A percentile compares a stretch with the other conserved stretches of the same genome.
Conservation (phyloP, 2,797 vertebrate species). For the Fundulus diaphanus region DNA sequence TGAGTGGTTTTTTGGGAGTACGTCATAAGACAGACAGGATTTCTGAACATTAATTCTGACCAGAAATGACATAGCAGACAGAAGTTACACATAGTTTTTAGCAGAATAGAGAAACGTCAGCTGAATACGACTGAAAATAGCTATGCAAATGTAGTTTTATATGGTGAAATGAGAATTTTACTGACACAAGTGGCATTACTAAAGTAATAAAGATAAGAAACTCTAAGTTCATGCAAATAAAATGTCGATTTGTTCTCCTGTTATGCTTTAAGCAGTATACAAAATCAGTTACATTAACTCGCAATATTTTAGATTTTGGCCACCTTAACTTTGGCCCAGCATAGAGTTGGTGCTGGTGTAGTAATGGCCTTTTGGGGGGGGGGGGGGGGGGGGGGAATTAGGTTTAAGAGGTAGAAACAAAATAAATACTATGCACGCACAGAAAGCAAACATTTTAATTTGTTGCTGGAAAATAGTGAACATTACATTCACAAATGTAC, state of each 20-base stretch:
- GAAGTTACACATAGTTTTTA: background rate
- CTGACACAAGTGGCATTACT: background rate
- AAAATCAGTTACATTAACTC: background rate
- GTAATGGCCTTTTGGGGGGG: background rate
- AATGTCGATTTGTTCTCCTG: background rate
- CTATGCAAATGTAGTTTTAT: background rate
- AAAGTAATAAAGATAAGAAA: background rate
- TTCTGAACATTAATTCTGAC: background rate
- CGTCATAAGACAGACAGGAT: background rate
- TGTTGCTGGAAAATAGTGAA: background rate
- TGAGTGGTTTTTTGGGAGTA: background rate
- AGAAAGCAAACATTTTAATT: background rate
- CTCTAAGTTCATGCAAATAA: background rate
- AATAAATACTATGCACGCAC: background rate
- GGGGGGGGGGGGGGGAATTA: background rate
- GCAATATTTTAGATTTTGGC: background rate
- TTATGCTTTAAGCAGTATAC: too few relatives aligned
- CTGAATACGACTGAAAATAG: background rate
- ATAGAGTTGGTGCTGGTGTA: background rate
- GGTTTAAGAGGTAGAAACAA: background rate
- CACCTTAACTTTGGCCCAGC: background rate
- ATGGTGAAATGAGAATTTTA: background rate
- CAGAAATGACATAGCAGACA: background rate
- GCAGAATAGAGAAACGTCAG: background rate
- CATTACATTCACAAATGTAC: background rate